A percentile compares a stretch with the other conserved stretches of the same genome.
Evolutionary conservation across 2,888 invertebrate species (phyloP).

Genomic region (Smittia aterrima): DNA sequence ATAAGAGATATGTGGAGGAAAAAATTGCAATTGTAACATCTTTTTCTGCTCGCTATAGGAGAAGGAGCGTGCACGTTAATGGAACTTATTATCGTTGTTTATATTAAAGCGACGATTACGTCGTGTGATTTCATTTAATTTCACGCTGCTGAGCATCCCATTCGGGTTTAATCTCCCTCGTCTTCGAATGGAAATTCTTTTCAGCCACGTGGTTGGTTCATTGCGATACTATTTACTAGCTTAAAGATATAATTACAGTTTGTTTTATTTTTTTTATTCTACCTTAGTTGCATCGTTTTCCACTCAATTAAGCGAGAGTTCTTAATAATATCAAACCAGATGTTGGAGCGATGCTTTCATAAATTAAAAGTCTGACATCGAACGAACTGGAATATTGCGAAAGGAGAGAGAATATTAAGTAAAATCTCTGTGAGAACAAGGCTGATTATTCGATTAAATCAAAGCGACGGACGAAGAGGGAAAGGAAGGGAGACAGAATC

Average conservation of each 20-base stretch:
- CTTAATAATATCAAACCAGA: constrained; percentile 25
- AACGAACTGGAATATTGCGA: constrained; percentile 24
- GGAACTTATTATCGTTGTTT: too few species aligned
- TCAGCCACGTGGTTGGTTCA: not conserved
- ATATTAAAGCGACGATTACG: too few species aligned
- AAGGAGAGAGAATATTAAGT: constrained; percentile 9
- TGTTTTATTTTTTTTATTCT: not conserved
- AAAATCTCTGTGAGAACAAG: constrained; percentile 37
- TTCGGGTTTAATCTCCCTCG: too few species aligned
- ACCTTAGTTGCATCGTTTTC: not conserved
- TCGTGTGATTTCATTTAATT: too few species aligned
- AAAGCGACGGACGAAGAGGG: constrained; percentile 18
- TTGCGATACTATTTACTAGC: not conserved
- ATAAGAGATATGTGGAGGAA: constrained; percentile 35
- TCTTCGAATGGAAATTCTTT: not conserved
- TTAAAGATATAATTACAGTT: constrained; percentile 3
- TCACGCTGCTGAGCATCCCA: too few species aligned
- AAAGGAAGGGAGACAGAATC: constrained; percentile 12
- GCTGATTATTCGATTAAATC: constrained; percentile 26
- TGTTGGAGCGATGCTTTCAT: constrained; percentile 32
- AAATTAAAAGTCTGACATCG: constrained; percentile 35
- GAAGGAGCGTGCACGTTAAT: constrained; percentile 23
- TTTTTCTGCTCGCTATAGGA: not conserved
- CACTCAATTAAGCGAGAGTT: constrained; percentile 9
- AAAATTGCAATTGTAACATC: constrained; percentile 39